A percentile compares a stretch with the other conserved stretches of the same genome.
Evolutionary conservation across 2,888 invertebrate genomes (phyloP).

Genomic region (Lasioglossum marginatum): DNA sequence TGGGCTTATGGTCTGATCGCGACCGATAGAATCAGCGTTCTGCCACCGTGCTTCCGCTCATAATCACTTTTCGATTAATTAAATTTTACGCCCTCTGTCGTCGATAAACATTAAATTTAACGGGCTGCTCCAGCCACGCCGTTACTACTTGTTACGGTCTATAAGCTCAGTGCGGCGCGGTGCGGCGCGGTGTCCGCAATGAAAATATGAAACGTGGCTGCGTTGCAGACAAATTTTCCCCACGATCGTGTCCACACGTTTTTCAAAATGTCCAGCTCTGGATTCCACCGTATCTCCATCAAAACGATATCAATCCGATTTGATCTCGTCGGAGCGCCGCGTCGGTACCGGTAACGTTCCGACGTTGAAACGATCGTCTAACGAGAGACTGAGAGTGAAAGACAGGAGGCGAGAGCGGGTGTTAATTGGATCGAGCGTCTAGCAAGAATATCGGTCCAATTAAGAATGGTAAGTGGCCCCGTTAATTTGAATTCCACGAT

Average conservation of each 20-base stretch:
- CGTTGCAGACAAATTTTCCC: background rate
- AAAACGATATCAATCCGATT: conserved; percentile 24
- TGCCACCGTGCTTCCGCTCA: conserved; percentile 80
- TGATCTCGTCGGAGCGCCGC: background rate
- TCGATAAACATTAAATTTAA: conserved; percentile 84
- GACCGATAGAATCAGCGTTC: conserved; percentile 83
- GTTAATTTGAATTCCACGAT: conserved; percentile 57
- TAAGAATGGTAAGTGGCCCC: conserved; percentile 59
- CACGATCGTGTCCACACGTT: background rate
- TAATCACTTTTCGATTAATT: conserved; percentile 85
- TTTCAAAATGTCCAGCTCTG: background rate
- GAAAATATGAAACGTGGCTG: conserved; percentile 44
- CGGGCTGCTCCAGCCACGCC: conserved; percentile 70
- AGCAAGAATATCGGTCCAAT: conserved; percentile 61
- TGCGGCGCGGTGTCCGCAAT: background rate
- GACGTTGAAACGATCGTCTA: conserved; percentile 5
- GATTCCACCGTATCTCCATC: conserved; percentile 4
- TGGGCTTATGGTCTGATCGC: conserved; percentile 82
- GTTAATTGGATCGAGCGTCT: conserved; percentile 57
- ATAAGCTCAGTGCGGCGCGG: conserved; percentile 47
- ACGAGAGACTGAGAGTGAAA: background rate
- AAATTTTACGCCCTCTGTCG: conserved; percentile 82
- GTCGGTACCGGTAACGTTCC: background rate
- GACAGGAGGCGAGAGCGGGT: conserved; percentile 22
- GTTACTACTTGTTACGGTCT: conserved; percentile 70